Conservation (phyloP, 2,797 vertebrate species). For the Somateria mollissima region DNA sequence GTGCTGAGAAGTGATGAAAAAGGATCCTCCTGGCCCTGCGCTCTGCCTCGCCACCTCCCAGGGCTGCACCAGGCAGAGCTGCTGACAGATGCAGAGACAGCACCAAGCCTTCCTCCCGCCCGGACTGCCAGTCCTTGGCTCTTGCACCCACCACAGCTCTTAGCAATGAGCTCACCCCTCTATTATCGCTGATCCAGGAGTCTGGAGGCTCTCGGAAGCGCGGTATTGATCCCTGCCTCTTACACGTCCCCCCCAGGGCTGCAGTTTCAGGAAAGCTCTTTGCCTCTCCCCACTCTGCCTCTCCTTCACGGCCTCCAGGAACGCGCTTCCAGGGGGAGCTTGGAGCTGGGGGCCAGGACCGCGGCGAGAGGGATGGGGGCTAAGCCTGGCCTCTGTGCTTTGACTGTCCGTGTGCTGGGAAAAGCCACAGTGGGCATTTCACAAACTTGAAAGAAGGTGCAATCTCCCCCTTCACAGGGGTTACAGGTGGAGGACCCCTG, state of each 20-base stretch:
- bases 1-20: background rate
- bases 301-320: background rate
- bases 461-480: background rate
- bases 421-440: background rate
- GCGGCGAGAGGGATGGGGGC: background rate
- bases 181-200: constrained; percentile 46
- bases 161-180: constrained; percentile 62
- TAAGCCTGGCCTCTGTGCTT: background rate
- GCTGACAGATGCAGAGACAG: background rate
- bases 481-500: background rate
- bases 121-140: constrained; percentile 47
- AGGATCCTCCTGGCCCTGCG: background rate
- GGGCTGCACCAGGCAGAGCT: background rate
- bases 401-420: background rate
- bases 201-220: constrained; percentile 35
- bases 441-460: background rate
- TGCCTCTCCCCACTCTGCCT: background rate
- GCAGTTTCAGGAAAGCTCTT: constrained; percentile 66
- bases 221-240: constrained; percentile 42
- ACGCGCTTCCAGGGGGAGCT: background rate
- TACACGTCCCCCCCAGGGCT: background rate
- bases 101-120: background rate
- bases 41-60: background rate
- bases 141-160: background rate
- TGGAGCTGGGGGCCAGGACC: background rate